These are phyloP conservation scores for Ectropis crepuscularia DNA, from an alignment of 2,888 invertebrate genomes.

Conservation along the genomic window DNA sequence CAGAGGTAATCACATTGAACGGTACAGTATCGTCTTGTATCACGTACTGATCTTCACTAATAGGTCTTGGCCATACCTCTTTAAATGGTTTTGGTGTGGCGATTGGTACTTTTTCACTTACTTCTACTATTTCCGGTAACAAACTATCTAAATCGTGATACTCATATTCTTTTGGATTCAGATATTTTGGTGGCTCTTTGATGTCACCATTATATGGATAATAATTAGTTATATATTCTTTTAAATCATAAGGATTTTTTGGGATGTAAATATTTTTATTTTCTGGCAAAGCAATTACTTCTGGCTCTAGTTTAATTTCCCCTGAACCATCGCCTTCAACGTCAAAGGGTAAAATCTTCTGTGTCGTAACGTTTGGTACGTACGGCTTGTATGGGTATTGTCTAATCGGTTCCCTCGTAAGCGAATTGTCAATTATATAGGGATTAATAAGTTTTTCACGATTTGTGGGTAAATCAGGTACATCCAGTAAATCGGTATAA, in stretches of 20 bases:
- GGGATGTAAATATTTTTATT: not conserved
- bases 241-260: not conserved
- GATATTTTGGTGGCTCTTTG: not conserved
- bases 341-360: not conserved
- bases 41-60: not conserved
- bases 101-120: not conserved
- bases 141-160: not conserved
- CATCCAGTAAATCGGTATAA: not conserved
- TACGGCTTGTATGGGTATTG: not conserved
- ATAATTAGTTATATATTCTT: not conserved
- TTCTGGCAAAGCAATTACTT: not conserved
- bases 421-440: not conserved
- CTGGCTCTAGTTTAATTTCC: conserved; percentile 1
- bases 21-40: not conserved
- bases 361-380: not conserved
- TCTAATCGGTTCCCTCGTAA: not conserved
- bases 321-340: conserved; percentile 3
- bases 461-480: not conserved
- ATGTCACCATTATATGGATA: not conserved
- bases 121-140: not conserved
- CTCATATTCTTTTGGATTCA: not conserved
- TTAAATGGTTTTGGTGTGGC: conserved; percentile 1
- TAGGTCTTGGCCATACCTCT: not conserved
- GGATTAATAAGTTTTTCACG: not conserved
- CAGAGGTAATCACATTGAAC: not conserved